Evolutionary conservation across 2,888 invertebrate species (phyloP).

Genomic region (Eubasilissa splendida): DNA sequence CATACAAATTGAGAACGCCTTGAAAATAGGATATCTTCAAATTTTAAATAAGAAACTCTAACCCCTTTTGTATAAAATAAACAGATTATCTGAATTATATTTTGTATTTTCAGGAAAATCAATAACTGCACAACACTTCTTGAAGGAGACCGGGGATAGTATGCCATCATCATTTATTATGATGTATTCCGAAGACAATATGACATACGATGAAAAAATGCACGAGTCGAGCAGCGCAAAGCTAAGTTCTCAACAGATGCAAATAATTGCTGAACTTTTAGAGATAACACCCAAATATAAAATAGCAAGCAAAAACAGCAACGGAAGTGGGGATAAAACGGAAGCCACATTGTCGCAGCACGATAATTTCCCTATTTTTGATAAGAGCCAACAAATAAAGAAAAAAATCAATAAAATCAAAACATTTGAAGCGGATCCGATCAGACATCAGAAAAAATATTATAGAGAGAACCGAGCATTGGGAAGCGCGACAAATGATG

Average conservation of each 20-base stretch:
- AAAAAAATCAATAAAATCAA: constrained; percentile 51
- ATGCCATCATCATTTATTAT: constrained; percentile 58
- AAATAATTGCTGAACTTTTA: constrained; percentile 52
- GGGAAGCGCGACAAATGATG: neutral
- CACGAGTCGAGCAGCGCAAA: neutral
- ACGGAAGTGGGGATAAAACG: neutral
- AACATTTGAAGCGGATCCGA: constrained; percentile 40
- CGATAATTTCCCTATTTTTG: neutral
- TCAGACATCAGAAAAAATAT: constrained; percentile 55
- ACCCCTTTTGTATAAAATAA: neutral
- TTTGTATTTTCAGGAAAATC: constrained; percentile 52
- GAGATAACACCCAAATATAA: constrained; percentile 21
- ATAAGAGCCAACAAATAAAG: constrained; percentile 44
- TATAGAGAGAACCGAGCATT: constrained; percentile 40
- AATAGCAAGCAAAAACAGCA: too few species aligned
- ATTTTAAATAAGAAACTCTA: too few species aligned
- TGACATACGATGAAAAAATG: constrained; percentile 18
- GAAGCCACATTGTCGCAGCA: neutral
- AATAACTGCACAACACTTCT: constrained; percentile 59
- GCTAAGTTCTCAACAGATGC: constrained; percentile 48
- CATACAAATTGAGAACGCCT: too few species aligned
- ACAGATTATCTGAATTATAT: neutral
- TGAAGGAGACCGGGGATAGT: constrained; percentile 56
- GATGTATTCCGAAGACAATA: constrained; percentile 57
- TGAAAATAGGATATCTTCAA: too few species aligned